These are phyloP conservation scores for Mycetomoellerius zeteki DNA, from an alignment of 1,140 invertebrate genomes.

Conservation along the genomic window DNA sequence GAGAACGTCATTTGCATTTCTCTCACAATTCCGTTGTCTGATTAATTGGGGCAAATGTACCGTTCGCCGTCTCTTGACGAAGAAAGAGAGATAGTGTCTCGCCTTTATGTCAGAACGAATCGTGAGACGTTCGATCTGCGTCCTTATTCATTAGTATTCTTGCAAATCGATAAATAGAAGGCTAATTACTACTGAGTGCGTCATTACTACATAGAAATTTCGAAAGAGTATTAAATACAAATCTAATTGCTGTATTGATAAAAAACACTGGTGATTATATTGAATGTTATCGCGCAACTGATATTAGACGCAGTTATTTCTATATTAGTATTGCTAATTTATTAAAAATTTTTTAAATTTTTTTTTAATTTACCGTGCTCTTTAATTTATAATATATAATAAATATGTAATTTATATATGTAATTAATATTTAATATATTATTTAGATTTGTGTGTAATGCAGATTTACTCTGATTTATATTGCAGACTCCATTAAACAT, in stretches of 20 bases:
- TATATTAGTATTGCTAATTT: not conserved
- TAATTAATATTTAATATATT: not conserved
- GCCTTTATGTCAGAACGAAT: slow-evolving; percentile 17
- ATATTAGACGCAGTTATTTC: not conserved
- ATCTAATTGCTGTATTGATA: slow-evolving; percentile 2
- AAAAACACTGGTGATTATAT: not conserved
- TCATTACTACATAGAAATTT: slow-evolving; percentile 38
- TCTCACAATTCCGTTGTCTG: slow-evolving; percentile 35
- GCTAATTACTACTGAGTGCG: slow-evolving; percentile 27
- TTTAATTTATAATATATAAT: not conserved
- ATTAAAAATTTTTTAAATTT: not conserved
- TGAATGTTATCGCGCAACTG: not conserved
- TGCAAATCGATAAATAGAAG: slow-evolving; percentile 43
- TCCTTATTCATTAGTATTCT: slow-evolving; percentile 20
- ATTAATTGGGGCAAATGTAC: slow-evolving; percentile 54
- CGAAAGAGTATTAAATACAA: slow-evolving; percentile 30
- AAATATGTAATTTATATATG: not conserved
- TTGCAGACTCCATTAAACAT: not conserved
- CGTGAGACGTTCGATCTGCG: slow-evolving; percentile 10
- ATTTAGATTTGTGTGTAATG: not conserved
- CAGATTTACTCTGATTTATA: not conserved
- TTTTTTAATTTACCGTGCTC: not conserved
- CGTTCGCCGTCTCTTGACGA: slow-evolving; percentile 28
- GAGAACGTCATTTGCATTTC: slow-evolving; percentile 47
- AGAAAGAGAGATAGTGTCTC: slow-evolving; percentile 15